phyloP scores from a whole-genome alignment of 35 echinoderm and acorn worm species.

The Hemicentrotus pulcherrimus region DNA sequence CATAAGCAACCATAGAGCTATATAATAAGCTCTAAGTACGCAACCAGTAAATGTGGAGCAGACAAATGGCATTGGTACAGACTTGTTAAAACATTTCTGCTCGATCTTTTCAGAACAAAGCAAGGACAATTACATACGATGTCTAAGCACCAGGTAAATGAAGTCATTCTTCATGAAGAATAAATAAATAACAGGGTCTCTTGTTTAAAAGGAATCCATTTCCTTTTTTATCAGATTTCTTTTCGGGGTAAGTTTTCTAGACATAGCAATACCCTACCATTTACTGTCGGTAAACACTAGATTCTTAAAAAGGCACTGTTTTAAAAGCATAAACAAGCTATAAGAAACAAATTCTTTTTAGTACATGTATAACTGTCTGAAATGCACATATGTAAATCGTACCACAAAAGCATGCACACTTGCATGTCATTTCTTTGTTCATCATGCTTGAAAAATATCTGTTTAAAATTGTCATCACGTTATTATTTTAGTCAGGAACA shows the following conservation, averaged over 20 bases:
- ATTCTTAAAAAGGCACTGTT: background rate
- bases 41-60: no score
- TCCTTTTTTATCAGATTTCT: background rate
- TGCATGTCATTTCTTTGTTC: background rate
- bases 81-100: no score
- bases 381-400: background rate
- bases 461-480: no score
- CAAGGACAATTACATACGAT: background rate
- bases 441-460: background rate
- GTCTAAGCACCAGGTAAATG: background rate
- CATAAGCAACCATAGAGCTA: background rate
- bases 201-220: background rate
- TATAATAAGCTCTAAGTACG: no score
- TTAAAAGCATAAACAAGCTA: background rate
- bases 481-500: no score
- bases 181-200: background rate
- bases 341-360: background rate
- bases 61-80: no score
- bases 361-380: background rate
- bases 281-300: background rate
- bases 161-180: background rate
- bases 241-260: background rate
- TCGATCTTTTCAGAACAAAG: no score
- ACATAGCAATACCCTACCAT: background rate
- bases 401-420: background rate